These are phyloP conservation scores for Caenorhabditis brenneri DNA, from an alignment of 1,140 invertebrate genomes.

Conservation along the genomic window DNA sequence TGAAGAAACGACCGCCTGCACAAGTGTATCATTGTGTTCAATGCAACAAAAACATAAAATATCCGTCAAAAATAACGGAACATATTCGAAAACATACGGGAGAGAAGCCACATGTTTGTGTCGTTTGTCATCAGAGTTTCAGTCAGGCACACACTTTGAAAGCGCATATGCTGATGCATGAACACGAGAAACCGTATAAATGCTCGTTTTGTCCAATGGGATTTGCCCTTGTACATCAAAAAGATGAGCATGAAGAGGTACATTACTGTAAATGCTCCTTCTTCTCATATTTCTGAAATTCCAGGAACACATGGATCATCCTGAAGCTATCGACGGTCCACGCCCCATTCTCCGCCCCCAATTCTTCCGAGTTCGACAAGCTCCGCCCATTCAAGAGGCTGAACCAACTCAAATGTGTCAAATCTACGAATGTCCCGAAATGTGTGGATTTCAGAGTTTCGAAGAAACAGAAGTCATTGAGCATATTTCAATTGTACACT, in stretches of 20 bases:
- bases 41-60: constrained; percentile 71
- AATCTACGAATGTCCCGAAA: constrained; percentile 2
- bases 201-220: constrained; percentile 71
- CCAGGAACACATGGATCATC: neutral
- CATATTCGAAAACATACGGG: constrained; percentile 82
- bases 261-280: neutral
- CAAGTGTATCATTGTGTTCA: constrained; percentile 50
- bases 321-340: neutral
- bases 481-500: neutral
- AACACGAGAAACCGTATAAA: constrained; percentile 50
- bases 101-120: constrained; percentile 92
- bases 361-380: neutral
- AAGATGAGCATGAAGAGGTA: constrained; percentile 41
- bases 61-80: constrained; percentile 74
- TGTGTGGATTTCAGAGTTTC: neutral
- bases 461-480: neutral
- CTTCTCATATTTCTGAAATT: neutral
- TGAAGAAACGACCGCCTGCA: constrained; percentile 66
- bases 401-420: neutral
- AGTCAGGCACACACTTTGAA: constrained; percentile 74
- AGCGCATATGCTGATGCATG: constrained; percentile 47
- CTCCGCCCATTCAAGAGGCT: neutral
- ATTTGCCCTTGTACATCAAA: neutral
- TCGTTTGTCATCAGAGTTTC: constrained; percentile 92
- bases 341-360: neutral